Evolutionary conservation across 2,888 invertebrate genomes (phyloP), one percentile per base, ranked within the genome.

Genomic region (Automeris io): DNA sequence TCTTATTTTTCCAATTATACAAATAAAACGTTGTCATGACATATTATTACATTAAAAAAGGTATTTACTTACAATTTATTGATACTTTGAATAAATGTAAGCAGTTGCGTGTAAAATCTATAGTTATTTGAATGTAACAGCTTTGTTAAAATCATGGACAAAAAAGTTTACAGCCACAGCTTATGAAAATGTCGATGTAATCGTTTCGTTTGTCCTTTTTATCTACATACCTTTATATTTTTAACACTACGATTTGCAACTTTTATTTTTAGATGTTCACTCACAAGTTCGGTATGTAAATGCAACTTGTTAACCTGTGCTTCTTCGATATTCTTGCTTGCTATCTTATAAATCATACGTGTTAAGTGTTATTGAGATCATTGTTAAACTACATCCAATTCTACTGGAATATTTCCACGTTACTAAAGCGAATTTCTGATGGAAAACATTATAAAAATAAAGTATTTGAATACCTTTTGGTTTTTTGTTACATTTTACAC

Each of bases 261-360:
- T 70, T 72, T 74, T 79, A 78, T 78, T 78, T 79, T 76, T 76
- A 78, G 75, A 66, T 59, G 61, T 59, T 59, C 53, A 49, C 63
- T 64, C 62, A 62, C 60, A 51, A 66, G 66, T 69, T 63, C 54
- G 63, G 64, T 74, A 76, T 76, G 77, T 73, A 71, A 78, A 76
- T 76, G 63, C 41, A 54, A 59, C 69, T 74, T 69, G 73, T 71
- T 72, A 70, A 62, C 60, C 49, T 58, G 61, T 49, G 49, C 51
- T 49, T 47, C 52, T 36, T 33, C 42, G 40, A 47, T 31, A 41
- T 40, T 41, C 41, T 37, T 36, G 43, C 43, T 41, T 46, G 47
- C 39, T 57, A 51, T 56, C 41, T 54, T 55, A 46, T 46, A 53
- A 51, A 56, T 50, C 45, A 29, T 39, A 21, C 16, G 29, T 39